Conservation (phyloP, 1,140 invertebrate genomes). For the Pachyrhynchus sulphureomaculatus region DNA sequence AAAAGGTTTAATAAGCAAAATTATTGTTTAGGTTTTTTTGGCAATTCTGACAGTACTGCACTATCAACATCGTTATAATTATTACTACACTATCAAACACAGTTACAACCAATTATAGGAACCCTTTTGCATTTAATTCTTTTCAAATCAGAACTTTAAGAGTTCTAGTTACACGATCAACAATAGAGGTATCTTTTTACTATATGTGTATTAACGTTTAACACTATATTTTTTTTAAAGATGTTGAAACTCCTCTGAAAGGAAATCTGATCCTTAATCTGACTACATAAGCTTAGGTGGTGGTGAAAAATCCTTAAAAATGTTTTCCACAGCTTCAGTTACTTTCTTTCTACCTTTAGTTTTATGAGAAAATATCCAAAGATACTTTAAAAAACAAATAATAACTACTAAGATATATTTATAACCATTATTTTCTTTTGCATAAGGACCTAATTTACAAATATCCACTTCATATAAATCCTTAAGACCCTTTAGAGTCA, state of each 20-base stretch:
- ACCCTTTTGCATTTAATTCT: too few species aligned
- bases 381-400: constrained; percentile 43
- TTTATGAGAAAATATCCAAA: constrained; percentile 40
- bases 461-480: constrained; percentile 36
- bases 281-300: constrained; percentile 4
- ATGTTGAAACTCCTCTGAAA: not conserved
- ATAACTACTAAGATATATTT: constrained; percentile 43
- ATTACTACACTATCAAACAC: too few species aligned
- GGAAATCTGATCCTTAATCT: constrained; percentile 11
- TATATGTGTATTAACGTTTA: not conserved
- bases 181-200: too few species aligned
- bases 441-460: constrained; percentile 31
- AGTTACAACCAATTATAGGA: too few species aligned
- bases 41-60: too few species aligned
- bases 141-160: too few species aligned
- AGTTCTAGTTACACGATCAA: too few species aligned
- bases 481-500: constrained; percentile 41
- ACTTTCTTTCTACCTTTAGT: constrained; percentile 35
- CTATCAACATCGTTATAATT: too few species aligned
- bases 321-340: constrained; percentile 27
- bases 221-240: not conserved
- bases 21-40: too few species aligned
- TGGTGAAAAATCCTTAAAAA: constrained; percentile 13
- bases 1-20: too few species aligned
- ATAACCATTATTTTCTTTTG: constrained; percentile 37